Conservation (phyloP, 2,797 vertebrate species). For the Schizopygopsis pylzovi region DNA sequence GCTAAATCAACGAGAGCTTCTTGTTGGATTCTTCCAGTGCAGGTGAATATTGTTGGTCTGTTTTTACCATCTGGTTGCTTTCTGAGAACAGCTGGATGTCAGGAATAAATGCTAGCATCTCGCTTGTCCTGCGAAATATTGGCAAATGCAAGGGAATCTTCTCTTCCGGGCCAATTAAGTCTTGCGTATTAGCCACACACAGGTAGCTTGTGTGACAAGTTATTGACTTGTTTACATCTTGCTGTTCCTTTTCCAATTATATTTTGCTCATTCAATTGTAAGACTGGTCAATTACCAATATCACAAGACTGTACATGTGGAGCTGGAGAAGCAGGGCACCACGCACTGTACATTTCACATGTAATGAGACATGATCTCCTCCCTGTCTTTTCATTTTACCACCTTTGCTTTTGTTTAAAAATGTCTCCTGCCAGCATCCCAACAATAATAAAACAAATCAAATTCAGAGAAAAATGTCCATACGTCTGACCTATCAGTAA, state of each 20-base stretch:
- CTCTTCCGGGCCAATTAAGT: slow-evolving; percentile 54
- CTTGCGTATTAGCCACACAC: slow-evolving; percentile 49
- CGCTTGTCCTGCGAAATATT: slow-evolving; percentile 50
- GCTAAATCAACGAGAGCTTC: slow-evolving; percentile 13
- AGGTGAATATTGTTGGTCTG: slow-evolving; percentile 32
- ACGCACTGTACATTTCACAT: slow-evolving; percentile 51
- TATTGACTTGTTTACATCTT: slow-evolving; percentile 65
- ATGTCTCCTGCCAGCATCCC: slow-evolving; percentile 27
- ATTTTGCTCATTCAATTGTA: slow-evolving; percentile 57
- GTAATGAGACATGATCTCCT: slow-evolving; percentile 58
- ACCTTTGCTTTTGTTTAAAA: slow-evolving; percentile 3
- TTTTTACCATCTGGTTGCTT: slow-evolving; percentile 39
- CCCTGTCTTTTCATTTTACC: slow-evolving; percentile 40
- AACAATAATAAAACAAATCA: slow-evolving; percentile 42
- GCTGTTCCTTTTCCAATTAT: slow-evolving; percentile 59
- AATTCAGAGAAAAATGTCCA: slow-evolving; percentile 34
- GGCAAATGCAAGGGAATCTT: slow-evolving; percentile 52
- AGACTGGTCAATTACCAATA: slow-evolving; percentile 62
- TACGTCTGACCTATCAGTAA: slow-evolving; percentile 24
- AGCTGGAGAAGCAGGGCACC: slow-evolving; percentile 10
- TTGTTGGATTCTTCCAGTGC: background rate
- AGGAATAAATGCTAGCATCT: slow-evolving; percentile 32
- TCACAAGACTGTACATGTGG: slow-evolving; percentile 44
- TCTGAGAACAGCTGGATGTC: slow-evolving; percentile 50
- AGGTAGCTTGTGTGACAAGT: slow-evolving; percentile 57